Base-by-base conservation (phyloP, 2,113 vertebrate species). In the Ciconia stormi region DNA sequence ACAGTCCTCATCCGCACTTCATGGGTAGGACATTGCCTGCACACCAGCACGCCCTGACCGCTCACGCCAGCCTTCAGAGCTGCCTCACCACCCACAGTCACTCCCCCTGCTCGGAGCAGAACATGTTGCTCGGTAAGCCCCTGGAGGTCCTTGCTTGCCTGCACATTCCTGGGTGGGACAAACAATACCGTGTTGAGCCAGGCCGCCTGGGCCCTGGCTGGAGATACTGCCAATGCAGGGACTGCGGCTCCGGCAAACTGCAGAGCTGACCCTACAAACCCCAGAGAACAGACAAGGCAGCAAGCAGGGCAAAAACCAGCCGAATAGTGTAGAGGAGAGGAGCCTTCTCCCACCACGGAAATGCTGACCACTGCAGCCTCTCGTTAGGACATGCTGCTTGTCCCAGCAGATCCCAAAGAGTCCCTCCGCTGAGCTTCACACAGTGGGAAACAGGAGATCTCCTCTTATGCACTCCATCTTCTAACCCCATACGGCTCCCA, bases 151-250 rank as follows among this genome's bases (percentile, higher is more conserved):
- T 62, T 66, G 82, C 86, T 95, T 0, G 47, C 70, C 91, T 85
- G 95, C 84, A 89, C 78, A 89, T 94, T 95, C 92, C 92, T 82
- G 66, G 58, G 58, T 80, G 85, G 62, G 58, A 93, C 85, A 80
- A 94, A 93, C 78, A 96, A 90, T 77, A 91, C 25, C 74, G 70
- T 0, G 8, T 7, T 84, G 84, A 96, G 84, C 77, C 47, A 87
- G 66, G 56, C 77, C 4, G 56, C 78, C 82, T n/a, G 77, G 36
- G 62, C 44, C 47, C 73, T 0, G 13, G 73, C 52, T 82, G 77
- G 73, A 87, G 56, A 85, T 23, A 42, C 66, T 69, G 85, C 93
- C 86, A 92, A 6, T 36, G 58, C 74, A 90, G 74, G 56, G 53
- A 77, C 34, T 18, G 61, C 0, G 0, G 82, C 81, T 94, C 30